Evolutionary conservation across 2,797 vertebrate genomes (phyloP), one percentile per base, ranked within the genome.

Genomic region (Discoglossus pictus): DNA sequence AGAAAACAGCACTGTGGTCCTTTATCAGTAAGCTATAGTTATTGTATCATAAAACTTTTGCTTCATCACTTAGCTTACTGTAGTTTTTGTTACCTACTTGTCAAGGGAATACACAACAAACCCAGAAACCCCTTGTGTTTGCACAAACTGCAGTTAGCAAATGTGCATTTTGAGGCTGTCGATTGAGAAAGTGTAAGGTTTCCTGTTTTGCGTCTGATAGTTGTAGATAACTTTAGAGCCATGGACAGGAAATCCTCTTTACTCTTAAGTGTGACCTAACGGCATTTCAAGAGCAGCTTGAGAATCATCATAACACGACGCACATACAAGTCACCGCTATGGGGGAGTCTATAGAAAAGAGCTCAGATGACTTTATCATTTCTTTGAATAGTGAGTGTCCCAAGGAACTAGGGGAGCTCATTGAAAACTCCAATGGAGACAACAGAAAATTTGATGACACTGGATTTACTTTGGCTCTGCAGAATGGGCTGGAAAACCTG

Each of bases 121-220:
- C n/a, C n/a, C n/a, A n/a, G n/a, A n/a, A n/a, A n/a, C n/a, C n/a
- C n/a, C n/a, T n/a, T n/a, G n/a, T n/a, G n/a, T n/a, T n/a, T n/a
- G n/a, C n/a, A 10, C 20, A 38, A 40, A 16, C 15, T 18, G 44
- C 44, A 21, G 9, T 25, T 59, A 23, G 17, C 52, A 55, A 43
- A 51, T 71, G 23, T 58, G 31, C 43, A 59, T 23, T 36, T 64
- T 35, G 24, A 36, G 15, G 9, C 43, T 64, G 44, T 35, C 53
- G 85, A 86, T 87, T 87, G 82, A 89, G 89, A 89, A 89, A 89
- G 85, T 88, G 74, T 78, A 82, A 88, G 83, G 85, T 84, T 91
- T 92, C 89, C 89, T 91, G 88, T 92, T 91, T 77, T 88, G 83
- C 71, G 84, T 88, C 81, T 91, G 88, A 89, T 87, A 87, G 85